Evolutionary conservation across 1,140 invertebrate genomes (phyloP).

Genomic region (Phthorimaea operculella): DNA sequence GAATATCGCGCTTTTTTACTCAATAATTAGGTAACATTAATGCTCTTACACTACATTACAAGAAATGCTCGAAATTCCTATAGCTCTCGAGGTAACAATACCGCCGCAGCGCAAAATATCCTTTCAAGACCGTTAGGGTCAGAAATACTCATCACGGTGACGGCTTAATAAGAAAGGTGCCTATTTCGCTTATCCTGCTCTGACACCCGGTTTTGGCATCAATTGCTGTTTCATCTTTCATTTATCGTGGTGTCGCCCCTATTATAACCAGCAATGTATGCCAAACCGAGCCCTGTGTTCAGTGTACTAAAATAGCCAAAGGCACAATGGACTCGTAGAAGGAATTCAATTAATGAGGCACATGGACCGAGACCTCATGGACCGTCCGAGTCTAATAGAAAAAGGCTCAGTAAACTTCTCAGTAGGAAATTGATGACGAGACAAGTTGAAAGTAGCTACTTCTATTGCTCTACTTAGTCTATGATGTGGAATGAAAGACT

Average conservation of each 20-base stretch:
- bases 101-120: background rate
- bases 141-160: background rate
- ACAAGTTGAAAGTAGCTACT: background rate
- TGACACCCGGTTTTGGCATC: too few species aligned
- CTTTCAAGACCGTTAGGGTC: background rate
- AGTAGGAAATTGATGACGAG: background rate
- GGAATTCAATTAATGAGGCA: constrained; percentile 1
- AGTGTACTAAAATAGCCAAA: too few species aligned
- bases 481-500: background rate
- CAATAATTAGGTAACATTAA: too few species aligned
- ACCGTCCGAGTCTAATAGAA: background rate
- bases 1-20: too few species aligned
- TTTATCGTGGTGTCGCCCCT: too few species aligned
- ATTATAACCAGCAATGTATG: too few species aligned
- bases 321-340: background rate
- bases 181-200: too few species aligned
- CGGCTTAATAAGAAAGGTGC: background rate
- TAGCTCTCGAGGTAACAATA: too few species aligned
- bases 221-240: too few species aligned
- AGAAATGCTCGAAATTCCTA: too few species aligned
- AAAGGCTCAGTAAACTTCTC: background rate
- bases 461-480: background rate
- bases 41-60: too few species aligned
- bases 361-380: background rate
- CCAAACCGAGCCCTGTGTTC: too few species aligned